Evolutionary conservation across 2,797 vertebrate species (phyloP), one percentile per base, ranked within the genome.

Genomic region (Ptychadena robeensis): DNA sequence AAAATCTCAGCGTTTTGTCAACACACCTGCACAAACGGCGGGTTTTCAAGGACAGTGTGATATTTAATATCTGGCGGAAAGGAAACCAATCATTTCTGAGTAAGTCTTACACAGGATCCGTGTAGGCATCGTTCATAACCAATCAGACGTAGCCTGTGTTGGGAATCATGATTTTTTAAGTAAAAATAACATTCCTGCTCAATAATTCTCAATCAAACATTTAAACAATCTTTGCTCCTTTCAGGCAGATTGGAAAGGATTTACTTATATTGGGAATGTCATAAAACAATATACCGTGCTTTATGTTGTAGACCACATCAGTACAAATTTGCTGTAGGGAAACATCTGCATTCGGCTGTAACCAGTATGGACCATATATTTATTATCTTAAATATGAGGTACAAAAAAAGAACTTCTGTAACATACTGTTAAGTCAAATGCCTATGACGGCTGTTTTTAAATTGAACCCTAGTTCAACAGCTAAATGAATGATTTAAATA

Each of bases 21-120:
- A 84, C 88, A 89, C 83, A 89, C 88, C 83, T 88, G 82, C 85
- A 92, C 85, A 88, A 90, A 86, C 86, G 85, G 86, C 86, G 88
- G 86, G 66, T 86, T 90, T 87, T 76, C 78, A 86, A 90, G 88
- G 87, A 86, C 81, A 82, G 48, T 79, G 69, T 61, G 70, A 79
- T 84, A 80, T 84, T 79, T 84, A 59, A 74, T 88, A 83, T 81
- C 70, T 79, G 38, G 82, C 32, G 25, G 71, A 79, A 69, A 79
- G 65, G 76, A 79, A 79, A 69, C 64, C 76, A 79, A 79, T 87
- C 90, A 90, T 91, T 89, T 88, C 88, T 87, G 87, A 87, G 90
- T 88, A 88, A 90, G 87, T 87, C 88, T 77, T 73, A 86, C 85
- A 86, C 85, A 85, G 85, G 89, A 90, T 89, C 88, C 88, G 87